Percentiles rank a stretch among this genome's conserved stretches.
These are phyloP conservation scores for Parazoanthus swiftii DNA, from an alignment of 92 coral and sea anemone genomes.

Conservation along the genomic window DNA sequence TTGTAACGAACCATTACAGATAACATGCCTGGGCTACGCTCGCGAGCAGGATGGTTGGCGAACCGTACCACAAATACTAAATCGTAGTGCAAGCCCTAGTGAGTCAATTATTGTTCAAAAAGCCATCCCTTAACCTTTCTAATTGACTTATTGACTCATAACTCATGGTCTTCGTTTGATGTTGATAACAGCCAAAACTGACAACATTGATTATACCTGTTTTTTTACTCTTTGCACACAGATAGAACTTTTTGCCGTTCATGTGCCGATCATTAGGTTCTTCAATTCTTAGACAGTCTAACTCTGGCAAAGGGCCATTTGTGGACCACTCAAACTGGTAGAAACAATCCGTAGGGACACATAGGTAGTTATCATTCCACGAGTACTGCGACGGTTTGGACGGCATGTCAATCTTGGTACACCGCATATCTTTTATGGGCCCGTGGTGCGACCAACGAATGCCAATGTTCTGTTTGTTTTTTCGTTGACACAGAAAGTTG, in stretches of 20 bases:
- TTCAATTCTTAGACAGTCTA: slow-evolving; percentile 56
- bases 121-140: too few species aligned
- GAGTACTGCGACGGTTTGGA: slow-evolving; percentile 21
- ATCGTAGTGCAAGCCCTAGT: too few species aligned
- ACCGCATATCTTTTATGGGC: slow-evolving; percentile 17
- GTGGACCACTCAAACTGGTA: slow-evolving; percentile 77
- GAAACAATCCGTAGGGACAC: slow-evolving; percentile 70
- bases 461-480: slow-evolving; percentile 53
- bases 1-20: too few species aligned
- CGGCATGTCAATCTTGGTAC: slow-evolving; percentile 17
- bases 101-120: too few species aligned
- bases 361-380: slow-evolving; percentile 68
- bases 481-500: slow-evolving; percentile 72
- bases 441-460: slow-evolving; percentile 75
- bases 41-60: too few species aligned
- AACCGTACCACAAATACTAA: too few species aligned
- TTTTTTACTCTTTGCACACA: slow-evolving; percentile 64
- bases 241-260: slow-evolving; percentile 51
- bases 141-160: too few species aligned
- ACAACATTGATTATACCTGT: slow-evolving; percentile 29
- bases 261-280: slow-evolving; percentile 67
- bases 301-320: slow-evolving; percentile 38
- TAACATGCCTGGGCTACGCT: too few species aligned
- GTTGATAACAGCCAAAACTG: too few species aligned
- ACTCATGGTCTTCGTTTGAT: not conserved